A percentile compares a stretch with the other conserved stretches of the same genome.
These are phyloP conservation scores for Drosophila paucipuncta DNA, from an alignment of 2,888 invertebrate genomes.

Conservation along the genomic window DNA sequence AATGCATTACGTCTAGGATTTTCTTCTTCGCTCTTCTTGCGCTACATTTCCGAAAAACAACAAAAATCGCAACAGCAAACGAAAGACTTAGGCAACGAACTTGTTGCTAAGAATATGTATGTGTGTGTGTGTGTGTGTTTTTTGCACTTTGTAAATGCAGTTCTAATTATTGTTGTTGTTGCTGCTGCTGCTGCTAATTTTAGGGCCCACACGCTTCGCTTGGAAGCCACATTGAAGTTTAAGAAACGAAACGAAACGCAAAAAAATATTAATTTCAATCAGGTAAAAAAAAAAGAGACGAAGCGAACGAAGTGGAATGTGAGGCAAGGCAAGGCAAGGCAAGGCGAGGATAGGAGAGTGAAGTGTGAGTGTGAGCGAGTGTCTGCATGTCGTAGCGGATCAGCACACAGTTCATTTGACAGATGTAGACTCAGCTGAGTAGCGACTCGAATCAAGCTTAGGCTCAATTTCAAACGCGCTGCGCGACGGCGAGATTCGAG, in stretches of 20 bases:
- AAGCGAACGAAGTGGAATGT: constrained; percentile 6
- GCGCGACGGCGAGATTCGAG: constrained; percentile 32
- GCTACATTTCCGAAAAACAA: constrained; percentile 38
- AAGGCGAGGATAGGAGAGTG: constrained; percentile 18
- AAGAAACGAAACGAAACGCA: constrained; percentile 57
- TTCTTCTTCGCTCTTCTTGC: constrained; percentile 20
- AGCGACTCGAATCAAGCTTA: constrained; percentile 57
- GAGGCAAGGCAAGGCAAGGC: neutral
- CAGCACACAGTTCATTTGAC: constrained; percentile 73
- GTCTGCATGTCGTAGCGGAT: constrained; percentile 63
- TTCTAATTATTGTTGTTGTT: constrained; percentile 24
- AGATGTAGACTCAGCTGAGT: constrained; percentile 41
- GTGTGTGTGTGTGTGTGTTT: neutral
- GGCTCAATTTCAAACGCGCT: constrained; percentile 76
- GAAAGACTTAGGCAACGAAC: constrained; percentile 80
- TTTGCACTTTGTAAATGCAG: constrained; percentile 37
- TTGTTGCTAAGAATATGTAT: constrained; percentile 27
- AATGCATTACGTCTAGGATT: constrained; percentile 51
- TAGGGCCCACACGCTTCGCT: constrained; percentile 57
- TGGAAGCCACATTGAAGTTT: constrained; percentile 65
- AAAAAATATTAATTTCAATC: constrained; percentile 77
- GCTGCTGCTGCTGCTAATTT: constrained; percentile 22
- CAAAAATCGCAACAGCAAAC: constrained; percentile 28
- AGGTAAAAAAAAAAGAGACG: constrained; percentile 27
- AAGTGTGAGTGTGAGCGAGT: constrained; percentile 64